phyloP scores from a whole-genome alignment of 1,140 invertebrate genomes.

The Hermetia illucens region DNA sequence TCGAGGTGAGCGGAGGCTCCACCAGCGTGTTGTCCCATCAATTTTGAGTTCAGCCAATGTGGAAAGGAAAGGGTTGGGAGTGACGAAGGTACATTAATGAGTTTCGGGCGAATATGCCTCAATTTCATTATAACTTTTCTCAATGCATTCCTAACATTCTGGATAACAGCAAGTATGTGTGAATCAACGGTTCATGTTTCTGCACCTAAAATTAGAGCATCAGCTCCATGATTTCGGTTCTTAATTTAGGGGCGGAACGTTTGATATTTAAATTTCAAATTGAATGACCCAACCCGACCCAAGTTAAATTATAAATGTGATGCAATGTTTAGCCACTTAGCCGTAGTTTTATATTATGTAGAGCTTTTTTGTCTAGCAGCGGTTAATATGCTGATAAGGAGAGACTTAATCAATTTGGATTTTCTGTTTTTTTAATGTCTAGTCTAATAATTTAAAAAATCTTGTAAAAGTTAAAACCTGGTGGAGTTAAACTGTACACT shows the following conservation, averaged over 20 bases:
- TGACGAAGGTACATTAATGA: constrained; percentile 57
- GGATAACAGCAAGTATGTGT: constrained; percentile 26
- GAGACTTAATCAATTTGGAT: not conserved
- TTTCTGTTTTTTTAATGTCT: constrained; percentile 5
- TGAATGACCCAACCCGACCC: no score
- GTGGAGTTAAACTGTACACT: no score
- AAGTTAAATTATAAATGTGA: no score
- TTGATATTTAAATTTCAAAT: no score
- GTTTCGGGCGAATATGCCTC: no score
- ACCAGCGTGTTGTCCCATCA: constrained; percentile 74
- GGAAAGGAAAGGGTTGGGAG: constrained; percentile 72
- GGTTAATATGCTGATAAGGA: not conserved
- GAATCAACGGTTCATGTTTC: not conserved
- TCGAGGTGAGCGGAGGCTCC: constrained; percentile 61
- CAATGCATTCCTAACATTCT: not conserved
- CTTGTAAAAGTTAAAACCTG: no score
- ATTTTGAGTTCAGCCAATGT: constrained; percentile 78
- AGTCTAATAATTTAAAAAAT: constrained; percentile 2
- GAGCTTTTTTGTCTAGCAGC: not conserved
- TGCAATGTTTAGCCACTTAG: no score
- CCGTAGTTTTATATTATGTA: no score
- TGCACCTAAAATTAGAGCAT: not conserved
- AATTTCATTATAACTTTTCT: not conserved
- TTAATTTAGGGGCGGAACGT: no score
- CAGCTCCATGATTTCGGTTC: not conserved